Evolutionary conservation across 2,888 invertebrate species (phyloP).

Genomic region (Chrysopilus asiliformis): DNA sequence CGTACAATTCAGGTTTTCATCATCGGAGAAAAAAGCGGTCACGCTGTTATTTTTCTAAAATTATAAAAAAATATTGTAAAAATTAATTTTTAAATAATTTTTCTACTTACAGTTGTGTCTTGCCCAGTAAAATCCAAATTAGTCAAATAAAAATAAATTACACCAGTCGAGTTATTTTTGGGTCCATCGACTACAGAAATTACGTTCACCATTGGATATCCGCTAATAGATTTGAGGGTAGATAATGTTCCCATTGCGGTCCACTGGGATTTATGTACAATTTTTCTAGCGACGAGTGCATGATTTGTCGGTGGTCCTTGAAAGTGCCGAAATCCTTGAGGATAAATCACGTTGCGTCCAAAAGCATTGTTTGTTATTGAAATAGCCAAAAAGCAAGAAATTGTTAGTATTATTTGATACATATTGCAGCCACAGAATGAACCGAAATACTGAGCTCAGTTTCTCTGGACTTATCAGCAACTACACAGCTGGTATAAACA

Average conservation of each 20-base stretch:
- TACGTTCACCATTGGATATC: constrained; percentile 16
- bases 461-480: too few relatives aligned
- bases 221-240: constrained; percentile 6
- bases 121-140: constrained; percentile 1
- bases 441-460: too few relatives aligned
- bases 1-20: constrained; percentile 11
- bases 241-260: constrained; percentile 4
- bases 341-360: too few relatives aligned
- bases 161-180: constrained; percentile 12
- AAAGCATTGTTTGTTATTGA: too few relatives aligned
- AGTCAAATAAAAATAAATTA: constrained; percentile 14
- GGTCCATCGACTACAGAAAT: constrained; percentile 15
- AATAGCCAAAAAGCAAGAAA: too few relatives aligned
- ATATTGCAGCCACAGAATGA: too few relatives aligned
- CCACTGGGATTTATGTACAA: constrained; percentile 10
- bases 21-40: constrained; percentile 12
- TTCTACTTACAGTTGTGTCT: constrained; percentile 4
- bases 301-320: constrained; percentile 1
- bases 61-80: not conserved
- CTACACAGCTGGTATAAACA: too few relatives aligned
- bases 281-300: constrained; percentile 9
- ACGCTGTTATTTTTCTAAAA: constrained; percentile 10
- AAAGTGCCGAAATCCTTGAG: too few relatives aligned
- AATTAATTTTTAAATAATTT: not conserved
- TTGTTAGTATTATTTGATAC: too few relatives aligned